Base-by-base conservation (phyloP, 2,113 vertebrate genomes). In the Monopterus albus region DNA sequence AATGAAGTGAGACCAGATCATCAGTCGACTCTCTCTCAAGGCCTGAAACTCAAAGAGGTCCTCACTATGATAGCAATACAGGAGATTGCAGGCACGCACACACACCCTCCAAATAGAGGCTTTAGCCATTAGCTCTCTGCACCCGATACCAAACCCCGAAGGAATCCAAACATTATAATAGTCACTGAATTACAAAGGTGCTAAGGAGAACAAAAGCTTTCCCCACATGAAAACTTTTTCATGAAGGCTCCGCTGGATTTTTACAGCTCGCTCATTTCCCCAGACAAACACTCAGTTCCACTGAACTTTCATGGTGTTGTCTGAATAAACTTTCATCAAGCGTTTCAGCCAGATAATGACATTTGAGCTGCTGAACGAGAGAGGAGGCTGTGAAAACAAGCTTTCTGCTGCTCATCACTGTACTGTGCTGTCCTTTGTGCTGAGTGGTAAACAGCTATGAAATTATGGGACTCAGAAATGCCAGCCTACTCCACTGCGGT, bases 371-470 rank as follows among this genome's bases (percentile, higher is more conserved):
- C 43, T 63, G 15, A 51, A 29, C 12, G 21, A 65, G 6, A 17
- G 20, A 17, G 10, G 0, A 13, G 13, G 25, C 21, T 49, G 38
- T 23, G 2, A 62, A 49, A 53, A 45, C 35, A 45, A 47, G 39
- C 70, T 56, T 62, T 43, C 28, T 5, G 23, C 21, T 4, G 14
- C 49, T 36, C 31, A 1, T n/a, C n/a, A n/a, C n/a, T n/a, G 72
- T 58, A 29, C 61, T 72, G 65, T 72, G 51, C 31, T 26, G 31
- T 47, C 7, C 23, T 45, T 25, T 23, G 66, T 53, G 57, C 26
- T 28, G 21, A 75, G 65, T 57, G 59, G 68, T 55, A 25, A 49
- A 72, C 79, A 73, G 72, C 62, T 17, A 21, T 68, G 23, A 70
- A 56, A 64, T 72, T 39, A 67, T 2, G 2, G 18, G 71, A 70